Conservation (phyloP, 2,113 vertebrate genomes). For the Vidua chalybeata region DNA sequence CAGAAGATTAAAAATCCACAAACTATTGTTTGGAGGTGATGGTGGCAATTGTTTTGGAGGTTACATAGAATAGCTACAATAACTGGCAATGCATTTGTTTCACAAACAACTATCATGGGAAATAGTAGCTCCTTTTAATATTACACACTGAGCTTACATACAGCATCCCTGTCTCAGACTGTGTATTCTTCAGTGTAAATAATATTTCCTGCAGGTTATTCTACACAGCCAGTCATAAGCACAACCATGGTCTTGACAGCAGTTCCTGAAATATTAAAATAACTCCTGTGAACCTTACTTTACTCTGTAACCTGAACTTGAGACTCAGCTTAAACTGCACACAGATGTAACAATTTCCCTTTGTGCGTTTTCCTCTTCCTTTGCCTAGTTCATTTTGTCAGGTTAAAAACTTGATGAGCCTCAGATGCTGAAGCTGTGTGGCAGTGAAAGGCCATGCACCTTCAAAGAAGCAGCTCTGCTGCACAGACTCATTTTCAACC, state of each 20-base stretch:
- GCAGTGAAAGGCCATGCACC: not conserved
- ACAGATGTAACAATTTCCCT: not conserved
- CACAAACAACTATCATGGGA: not conserved
- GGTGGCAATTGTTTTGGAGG: not conserved
- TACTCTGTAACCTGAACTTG: not conserved
- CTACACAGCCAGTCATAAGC: not conserved
- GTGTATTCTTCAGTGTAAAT: not conserved
- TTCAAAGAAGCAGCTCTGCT: not conserved
- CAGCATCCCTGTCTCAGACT: not conserved
- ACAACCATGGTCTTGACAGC: not conserved
- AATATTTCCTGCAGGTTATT: not conserved
- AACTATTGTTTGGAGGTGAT: not conserved
- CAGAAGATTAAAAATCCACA: not conserved
- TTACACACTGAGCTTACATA: not conserved
- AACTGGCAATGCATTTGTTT: not conserved
- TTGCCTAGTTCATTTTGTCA: not conserved
- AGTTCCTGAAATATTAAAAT: constrained; percentile 7
- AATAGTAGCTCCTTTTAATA: not conserved
- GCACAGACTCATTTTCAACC: constrained; percentile 23
- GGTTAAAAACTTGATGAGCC: not conserved
- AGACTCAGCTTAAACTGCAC: not conserved
- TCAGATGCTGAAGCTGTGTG: not conserved
- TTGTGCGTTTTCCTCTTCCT: not conserved
- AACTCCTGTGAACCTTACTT: not conserved
- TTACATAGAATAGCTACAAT: not conserved